Percentiles rank a stretch among this genome's conserved stretches.
phyloP scores from a whole-genome alignment of 2,797 vertebrate genomes.

The Macroramphosus scolopax region DNA sequence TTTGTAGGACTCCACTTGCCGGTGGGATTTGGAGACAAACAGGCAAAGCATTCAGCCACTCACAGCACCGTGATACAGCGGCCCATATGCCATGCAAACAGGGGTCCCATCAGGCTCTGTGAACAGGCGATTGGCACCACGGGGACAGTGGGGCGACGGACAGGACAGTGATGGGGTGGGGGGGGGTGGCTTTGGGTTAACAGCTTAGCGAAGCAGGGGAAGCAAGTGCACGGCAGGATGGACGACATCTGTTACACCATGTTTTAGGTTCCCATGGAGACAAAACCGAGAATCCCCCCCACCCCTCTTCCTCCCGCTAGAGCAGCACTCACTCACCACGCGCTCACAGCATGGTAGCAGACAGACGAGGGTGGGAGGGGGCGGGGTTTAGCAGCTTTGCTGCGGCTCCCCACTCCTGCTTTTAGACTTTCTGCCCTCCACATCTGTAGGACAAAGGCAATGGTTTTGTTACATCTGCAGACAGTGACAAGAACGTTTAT shows the following conservation, averaged over 20 bases:
- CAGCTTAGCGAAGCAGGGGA: conserved; percentile 43
- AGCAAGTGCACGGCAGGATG: conserved; percentile 62
- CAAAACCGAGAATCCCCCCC: conserved; percentile 67
- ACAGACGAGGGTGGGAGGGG: conserved; percentile 70
- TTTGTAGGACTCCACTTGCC: conserved; percentile 6
- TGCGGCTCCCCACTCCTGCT: conserved; percentile 92
- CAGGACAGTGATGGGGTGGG: conserved; percentile 11
- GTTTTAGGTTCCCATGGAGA: conserved; percentile 81
- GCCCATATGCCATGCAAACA: conserved; percentile 59
- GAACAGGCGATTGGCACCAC: conserved; percentile 46
- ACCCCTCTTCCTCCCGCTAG: conserved; percentile 36
- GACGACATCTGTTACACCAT: conserved; percentile 71
- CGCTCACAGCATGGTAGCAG: conserved; percentile 87
- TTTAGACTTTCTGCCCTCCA: conserved; percentile 98
- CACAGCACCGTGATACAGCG: conserved; percentile 15
- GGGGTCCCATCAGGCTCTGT: conserved; percentile 39
- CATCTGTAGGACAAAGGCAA: conserved; percentile 99
- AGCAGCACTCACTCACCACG: conserved; percentile 88
- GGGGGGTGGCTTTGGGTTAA: conserved; percentile 5
- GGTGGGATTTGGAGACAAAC: conserved; percentile 15
- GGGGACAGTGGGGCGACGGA: conserved; percentile 34
- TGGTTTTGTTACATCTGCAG: conserved; percentile 79
- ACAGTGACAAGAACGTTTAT: conserved; percentile 17
- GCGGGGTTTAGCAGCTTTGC: conserved; percentile 90
- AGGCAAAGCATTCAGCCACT: conserved; percentile 23